phyloP scores from a whole-genome alignment of 2,888 invertebrate species.

The Willowsia nigromaculata region DNA sequence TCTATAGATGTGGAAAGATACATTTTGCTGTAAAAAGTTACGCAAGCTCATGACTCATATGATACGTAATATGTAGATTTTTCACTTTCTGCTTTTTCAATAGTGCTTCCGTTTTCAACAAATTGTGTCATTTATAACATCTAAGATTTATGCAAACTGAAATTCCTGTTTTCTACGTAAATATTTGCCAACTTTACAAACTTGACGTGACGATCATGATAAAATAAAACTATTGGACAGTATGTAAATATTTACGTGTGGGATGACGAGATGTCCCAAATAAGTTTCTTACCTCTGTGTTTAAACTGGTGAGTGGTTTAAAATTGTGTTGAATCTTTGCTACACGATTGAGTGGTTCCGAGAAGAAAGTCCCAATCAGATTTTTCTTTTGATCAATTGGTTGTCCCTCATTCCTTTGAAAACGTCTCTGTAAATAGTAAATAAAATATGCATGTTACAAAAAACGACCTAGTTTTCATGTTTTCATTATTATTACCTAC shows the following conservation, averaged over 20 bases:
- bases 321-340: background rate
- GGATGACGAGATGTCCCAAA: background rate
- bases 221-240: background rate
- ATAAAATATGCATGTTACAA: background rate
- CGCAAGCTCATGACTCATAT: no score
- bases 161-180: background rate
- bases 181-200: constrained; percentile 24
- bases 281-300: constrained; percentile 10
- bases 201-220: constrained; percentile 26
- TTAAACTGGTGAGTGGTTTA: background rate
- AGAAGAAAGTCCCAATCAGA: background rate
- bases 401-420: background rate
- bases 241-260: constrained; percentile 13
- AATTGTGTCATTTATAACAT: constrained; percentile 6
- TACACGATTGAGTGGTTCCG: background rate
- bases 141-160: background rate
- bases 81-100: background rate
- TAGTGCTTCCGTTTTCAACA: background rate
- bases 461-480: constrained; percentile 6
- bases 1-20: background rate
- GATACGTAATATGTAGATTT: background rate
- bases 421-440: background rate
- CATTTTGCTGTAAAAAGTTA: no score
- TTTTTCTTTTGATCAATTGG: constrained; percentile 25
- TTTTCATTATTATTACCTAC: no score